Evolutionary conservation across 2,797 vertebrate genomes (phyloP), one percentile per base, ranked within the genome.

Genomic region (Ctenopoma kingsleyae): DNA sequence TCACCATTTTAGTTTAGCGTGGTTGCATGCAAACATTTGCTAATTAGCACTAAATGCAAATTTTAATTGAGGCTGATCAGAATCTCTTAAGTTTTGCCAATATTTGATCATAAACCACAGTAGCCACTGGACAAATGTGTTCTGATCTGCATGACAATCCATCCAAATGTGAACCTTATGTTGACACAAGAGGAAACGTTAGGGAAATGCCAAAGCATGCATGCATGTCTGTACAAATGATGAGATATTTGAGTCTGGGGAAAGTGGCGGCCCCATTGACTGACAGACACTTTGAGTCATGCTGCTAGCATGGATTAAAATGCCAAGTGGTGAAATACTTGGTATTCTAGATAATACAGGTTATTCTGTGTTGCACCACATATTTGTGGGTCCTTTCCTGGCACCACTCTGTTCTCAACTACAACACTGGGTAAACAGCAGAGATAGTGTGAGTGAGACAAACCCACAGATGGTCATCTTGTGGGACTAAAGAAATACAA

Each of bases 401-500:
- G 15, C 44, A 56, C 16, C 20, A 40, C 47, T 66, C 47, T 40
- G 30, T 30, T 57, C 80, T 76, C 16, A 62, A 46, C 36, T 78
- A 47, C 8, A 44, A 22, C 17, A 11, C 35, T 52, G 57, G 19
- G 11, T 54, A 54, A 67, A 51, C 49, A 55, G 20, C 38, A 69
- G 32, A 63, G 54, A 69, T 50, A 44, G 32, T 59, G 57, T 50
- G 27, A 63, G 19, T 53, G 59, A 70, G 67, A 75, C 44, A 69
- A 58, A 52, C 30, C 50, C 56, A 46, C 63, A 80, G 67, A 80
- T 74, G 67, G 54, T 23, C 54, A 22, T 61, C 43, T 67, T 61
- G 25, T 53, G 48, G 38, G 46, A 60, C 48, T 13, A 22, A 65
- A 70, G 60, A 71, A 86, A 84, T 57, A 55, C 41, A 61, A 82